phyloP scores from a whole-genome alignment of 2,888 invertebrate genomes.

The Ormyrus nitidulus region DNA sequence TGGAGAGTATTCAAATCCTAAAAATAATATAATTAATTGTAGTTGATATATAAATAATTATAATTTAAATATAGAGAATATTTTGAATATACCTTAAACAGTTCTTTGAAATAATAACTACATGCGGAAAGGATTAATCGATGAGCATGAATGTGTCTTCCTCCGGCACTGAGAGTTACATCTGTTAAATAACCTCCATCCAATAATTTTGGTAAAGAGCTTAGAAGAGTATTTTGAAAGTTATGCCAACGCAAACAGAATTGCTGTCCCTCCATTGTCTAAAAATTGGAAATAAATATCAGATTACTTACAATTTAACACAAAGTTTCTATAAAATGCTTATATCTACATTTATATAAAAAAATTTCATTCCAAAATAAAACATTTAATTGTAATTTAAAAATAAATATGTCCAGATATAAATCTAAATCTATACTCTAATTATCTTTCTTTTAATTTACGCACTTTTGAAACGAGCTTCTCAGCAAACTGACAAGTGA shows the following conservation, averaged over 20 bases:
- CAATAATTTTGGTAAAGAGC: slow-evolving; percentile 86
- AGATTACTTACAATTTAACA: neutral
- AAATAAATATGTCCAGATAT: too few relatives aligned
- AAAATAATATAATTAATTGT: slow-evolving; percentile 58
- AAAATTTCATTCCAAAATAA: too few relatives aligned
- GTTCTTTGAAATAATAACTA: slow-evolving; percentile 92
- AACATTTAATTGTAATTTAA: too few relatives aligned
- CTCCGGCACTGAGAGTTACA: slow-evolving; percentile 90
- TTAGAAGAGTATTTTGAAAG: slow-evolving; percentile 84
- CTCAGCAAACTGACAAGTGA: too few relatives aligned
- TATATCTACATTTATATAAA: too few relatives aligned
- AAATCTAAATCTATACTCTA: too few relatives aligned
- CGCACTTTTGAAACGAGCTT: too few relatives aligned
- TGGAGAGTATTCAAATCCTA: slow-evolving; percentile 84
- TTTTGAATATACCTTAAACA: slow-evolving; percentile 82
- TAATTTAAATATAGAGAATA: neutral
- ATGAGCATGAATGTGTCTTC: slow-evolving; percentile 90
- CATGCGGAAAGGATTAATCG: slow-evolving; percentile 91
- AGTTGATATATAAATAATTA: slow-evolving; percentile 6
- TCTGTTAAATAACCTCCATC: slow-evolving; percentile 90
- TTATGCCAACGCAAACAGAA: slow-evolving; percentile 92
- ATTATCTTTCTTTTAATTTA: too few relatives aligned
- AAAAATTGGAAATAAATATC: slow-evolving; percentile 61
- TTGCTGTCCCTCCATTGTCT: slow-evolving; percentile 82
- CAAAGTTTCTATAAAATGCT: neutral